phyloP scores from a whole-genome alignment of 2,888 invertebrate genomes.

The Mycogona germanica region DNA sequence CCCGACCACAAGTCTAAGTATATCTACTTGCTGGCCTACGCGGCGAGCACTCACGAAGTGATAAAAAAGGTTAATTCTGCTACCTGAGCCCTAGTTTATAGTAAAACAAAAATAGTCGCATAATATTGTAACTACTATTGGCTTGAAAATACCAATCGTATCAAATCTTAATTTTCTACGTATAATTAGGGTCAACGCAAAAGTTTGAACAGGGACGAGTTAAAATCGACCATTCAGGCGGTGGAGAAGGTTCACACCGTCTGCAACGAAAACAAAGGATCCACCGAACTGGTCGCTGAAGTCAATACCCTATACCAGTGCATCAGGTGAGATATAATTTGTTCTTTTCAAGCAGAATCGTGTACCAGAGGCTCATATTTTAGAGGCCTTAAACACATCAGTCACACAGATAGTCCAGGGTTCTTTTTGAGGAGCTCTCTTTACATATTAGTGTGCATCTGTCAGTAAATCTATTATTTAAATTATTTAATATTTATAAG shows the following conservation, averaged over 20 bases:
- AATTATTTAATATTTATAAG: too few relatives aligned
- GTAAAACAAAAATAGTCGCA: too few relatives aligned
- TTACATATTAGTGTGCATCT: too few relatives aligned
- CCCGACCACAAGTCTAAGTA: slow-evolving; percentile 97
- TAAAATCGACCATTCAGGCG: slow-evolving; percentile 79
- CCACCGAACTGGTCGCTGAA: slow-evolving; percentile 86
- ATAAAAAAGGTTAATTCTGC: slow-evolving; percentile 45
- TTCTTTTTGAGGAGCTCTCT: too few relatives aligned
- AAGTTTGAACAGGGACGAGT: slow-evolving; percentile 68
- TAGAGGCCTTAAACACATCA: too few relatives aligned
- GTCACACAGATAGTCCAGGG: too few relatives aligned
- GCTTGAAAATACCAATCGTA: not conserved
- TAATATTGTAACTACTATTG: too few relatives aligned
- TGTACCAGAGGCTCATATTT: too few relatives aligned
- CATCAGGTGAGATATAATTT: too few relatives aligned
- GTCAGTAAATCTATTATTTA: too few relatives aligned
- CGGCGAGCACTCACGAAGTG: slow-evolving; percentile 84
- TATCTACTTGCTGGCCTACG: slow-evolving; percentile 84
- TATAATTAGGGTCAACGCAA: slow-evolving; percentile 20
- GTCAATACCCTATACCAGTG: slow-evolving; percentile 79
- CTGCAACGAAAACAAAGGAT: slow-evolving; percentile 80
- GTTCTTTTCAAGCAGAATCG: too few relatives aligned
- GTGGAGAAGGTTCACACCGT: slow-evolving; percentile 88
- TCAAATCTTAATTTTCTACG: not conserved
- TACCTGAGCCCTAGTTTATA: too few relatives aligned